A percentile compares a stretch with the other conserved stretches of the same genome.
These are phyloP conservation scores for Onthophagus sagittarius DNA, from an alignment of 2,888 invertebrate species.

Conservation along the genomic window DNA sequence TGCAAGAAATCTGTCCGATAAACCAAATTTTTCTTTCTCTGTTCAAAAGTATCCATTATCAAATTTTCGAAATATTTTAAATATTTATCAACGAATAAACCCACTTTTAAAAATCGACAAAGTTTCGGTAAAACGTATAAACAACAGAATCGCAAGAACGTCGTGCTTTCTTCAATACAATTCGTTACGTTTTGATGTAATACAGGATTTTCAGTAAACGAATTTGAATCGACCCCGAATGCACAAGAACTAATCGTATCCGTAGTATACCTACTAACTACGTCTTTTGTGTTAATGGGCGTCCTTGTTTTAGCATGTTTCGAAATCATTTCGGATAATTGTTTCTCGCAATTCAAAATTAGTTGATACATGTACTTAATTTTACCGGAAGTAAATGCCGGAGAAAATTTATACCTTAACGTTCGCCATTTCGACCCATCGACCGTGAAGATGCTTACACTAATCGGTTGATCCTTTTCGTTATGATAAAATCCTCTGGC, in stretches of 20 bases:
- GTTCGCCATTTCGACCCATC: constrained; percentile 17
- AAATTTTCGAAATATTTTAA: neutral
- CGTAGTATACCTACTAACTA: constrained; percentile 46
- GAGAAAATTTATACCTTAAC: constrained; percentile 16
- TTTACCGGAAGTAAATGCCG: constrained; percentile 55
- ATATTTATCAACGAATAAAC: neutral
- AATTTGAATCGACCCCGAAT: constrained; percentile 15
- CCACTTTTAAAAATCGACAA: constrained; percentile 4
- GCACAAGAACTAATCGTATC: constrained; percentile 37
- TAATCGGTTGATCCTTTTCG: constrained; percentile 18
- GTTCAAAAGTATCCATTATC: constrained; percentile 6
- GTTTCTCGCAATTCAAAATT: neutral
- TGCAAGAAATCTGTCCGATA: constrained; percentile 18
- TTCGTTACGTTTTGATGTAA: neutral
- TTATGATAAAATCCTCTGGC: constrained; percentile 16
- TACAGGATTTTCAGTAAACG: neutral
- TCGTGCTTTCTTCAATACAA: neutral
- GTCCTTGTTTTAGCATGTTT: constrained; percentile 45
- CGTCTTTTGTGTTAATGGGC: constrained; percentile 3
- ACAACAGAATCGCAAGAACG: neutral
- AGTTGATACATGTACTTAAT: constrained; percentile 56
- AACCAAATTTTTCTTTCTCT: constrained; percentile 8
- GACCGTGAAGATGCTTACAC: constrained; percentile 11
- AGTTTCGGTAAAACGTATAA: constrained; percentile 7
- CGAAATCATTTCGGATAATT: neutral